Evolutionary conservation across 2,797 vertebrate genomes (phyloP).

Genomic region (Hypotaenidia okinawae): DNA sequence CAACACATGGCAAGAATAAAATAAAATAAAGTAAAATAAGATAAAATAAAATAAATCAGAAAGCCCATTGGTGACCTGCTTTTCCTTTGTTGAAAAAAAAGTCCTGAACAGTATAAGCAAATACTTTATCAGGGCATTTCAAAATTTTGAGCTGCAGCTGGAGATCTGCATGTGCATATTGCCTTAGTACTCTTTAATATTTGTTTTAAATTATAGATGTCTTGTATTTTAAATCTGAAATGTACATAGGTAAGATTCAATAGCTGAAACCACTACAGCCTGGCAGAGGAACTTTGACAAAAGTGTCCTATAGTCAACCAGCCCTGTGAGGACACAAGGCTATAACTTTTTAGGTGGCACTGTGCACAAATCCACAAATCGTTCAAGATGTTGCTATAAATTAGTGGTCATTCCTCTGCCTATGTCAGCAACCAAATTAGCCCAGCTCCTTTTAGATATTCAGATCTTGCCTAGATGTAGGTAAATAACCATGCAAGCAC

Average conservation of each 20-base stretch:
- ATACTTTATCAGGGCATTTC: not conserved
- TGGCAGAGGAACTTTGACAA: not conserved
- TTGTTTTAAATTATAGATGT: not conserved
- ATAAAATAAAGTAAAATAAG: not conserved
- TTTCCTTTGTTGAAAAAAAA: not conserved
- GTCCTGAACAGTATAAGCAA: not conserved
- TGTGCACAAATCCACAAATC: not conserved
- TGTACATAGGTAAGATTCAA: not conserved
- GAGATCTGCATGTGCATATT: not conserved
- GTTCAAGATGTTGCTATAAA: accelerated
- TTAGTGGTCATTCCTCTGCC: not conserved
- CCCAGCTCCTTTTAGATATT: not conserved
- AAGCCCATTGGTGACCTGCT: not conserved
- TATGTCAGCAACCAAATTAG: not conserved
- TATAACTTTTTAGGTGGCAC: not conserved
- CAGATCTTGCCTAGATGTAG: not conserved
- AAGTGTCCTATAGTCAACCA: not conserved
- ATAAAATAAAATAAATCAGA: not conserved
- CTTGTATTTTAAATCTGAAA: not conserved
- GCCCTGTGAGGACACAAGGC: not conserved
- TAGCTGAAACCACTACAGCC: not conserved
- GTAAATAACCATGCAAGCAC: not conserved
- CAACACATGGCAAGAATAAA: not conserved
- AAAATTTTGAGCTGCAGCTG: not conserved
- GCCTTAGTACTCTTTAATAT: not conserved